Conservation (phyloP, 1,140 invertebrate species). For the Drosophila sucinea region DNA sequence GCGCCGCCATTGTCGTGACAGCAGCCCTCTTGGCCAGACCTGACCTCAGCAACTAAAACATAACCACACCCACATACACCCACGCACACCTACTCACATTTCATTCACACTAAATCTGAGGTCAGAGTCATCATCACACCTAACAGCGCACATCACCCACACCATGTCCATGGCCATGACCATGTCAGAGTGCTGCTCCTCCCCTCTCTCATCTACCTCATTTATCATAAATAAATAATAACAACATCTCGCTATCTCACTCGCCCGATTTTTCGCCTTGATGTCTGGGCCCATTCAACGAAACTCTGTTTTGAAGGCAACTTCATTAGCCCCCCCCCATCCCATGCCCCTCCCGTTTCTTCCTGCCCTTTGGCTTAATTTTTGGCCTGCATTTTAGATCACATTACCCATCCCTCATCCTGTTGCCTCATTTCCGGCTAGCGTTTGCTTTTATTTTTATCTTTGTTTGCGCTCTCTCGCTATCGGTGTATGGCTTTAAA, state of each 20-base stretch:
- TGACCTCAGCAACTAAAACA: constrained; percentile 26
- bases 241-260: constrained; percentile 14
- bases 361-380: constrained; percentile 30
- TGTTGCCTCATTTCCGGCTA: constrained; percentile 20
- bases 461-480: constrained; percentile 28
- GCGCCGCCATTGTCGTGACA: constrained; percentile 29
- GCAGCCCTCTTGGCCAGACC: constrained; percentile 26
- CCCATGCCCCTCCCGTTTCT: background rate
- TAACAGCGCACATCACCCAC: background rate
- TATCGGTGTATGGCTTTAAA: constrained; percentile 32
- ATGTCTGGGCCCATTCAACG: constrained; percentile 5
- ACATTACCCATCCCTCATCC: constrained; percentile 12
- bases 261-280: background rate
- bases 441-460: constrained; percentile 26
- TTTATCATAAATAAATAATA: constrained; percentile 57
- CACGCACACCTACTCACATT: constrained; percentile 31
- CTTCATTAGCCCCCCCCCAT: constrained; percentile 38
- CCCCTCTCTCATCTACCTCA: constrained; percentile 27
- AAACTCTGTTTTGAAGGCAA: constrained; percentile 17
- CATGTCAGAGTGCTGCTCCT: background rate
- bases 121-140: constrained; percentile 41
- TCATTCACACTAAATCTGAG: constrained; percentile 48
- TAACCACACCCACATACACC: constrained; percentile 8
- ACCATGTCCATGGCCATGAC: background rate
- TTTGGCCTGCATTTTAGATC: constrained; percentile 52